phyloP scores from a whole-genome alignment of 1,140 invertebrate genomes.

The Aphelenchoides fujianensis region DNA sequence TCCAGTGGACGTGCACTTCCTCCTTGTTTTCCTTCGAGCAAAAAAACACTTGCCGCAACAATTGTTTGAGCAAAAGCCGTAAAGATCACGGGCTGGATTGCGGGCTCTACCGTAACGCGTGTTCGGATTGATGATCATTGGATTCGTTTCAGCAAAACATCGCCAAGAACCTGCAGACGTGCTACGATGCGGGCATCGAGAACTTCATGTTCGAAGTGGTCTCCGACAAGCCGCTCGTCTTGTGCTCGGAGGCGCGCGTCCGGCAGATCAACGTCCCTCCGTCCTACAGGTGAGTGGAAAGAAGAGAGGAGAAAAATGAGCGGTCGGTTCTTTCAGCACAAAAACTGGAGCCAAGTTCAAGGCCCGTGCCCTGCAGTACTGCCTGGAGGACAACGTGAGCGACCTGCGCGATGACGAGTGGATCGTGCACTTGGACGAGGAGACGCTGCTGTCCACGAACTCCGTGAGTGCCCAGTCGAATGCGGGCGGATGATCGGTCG shows the following conservation, averaged over 20 bases:
- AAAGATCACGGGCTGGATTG: conserved; percentile 13
- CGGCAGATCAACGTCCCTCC: conserved; percentile 55
- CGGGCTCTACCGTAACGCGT: too few species aligned
- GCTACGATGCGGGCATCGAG: conserved; percentile 81
- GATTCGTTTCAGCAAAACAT: conserved; percentile 73
- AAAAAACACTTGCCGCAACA: too few species aligned
- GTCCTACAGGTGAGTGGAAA: conserved; percentile 36
- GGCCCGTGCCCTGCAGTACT: conserved; percentile 89
- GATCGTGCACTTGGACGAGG: conserved; percentile 96
- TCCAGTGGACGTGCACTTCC: too few species aligned
- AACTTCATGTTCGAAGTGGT: conserved; percentile 97
- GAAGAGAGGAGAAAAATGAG: not conserved
- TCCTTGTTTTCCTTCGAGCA: too few species aligned
- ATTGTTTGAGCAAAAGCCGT: conserved; percentile 6
- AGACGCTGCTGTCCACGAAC: conserved; percentile 89
- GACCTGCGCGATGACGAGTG: conserved; percentile 87
- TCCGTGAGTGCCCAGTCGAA: conserved; percentile 67
- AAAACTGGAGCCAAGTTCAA: conserved; percentile 88
- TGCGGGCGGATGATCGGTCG: not conserved
- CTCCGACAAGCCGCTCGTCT: conserved; percentile 79
- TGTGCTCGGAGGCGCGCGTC: conserved; percentile 70
- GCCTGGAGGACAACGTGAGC: conserved; percentile 79
- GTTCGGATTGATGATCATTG: too few species aligned
- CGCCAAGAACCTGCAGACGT: conserved; percentile 79
- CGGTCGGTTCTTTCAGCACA: conserved; percentile 67